phyloP scores from a whole-genome alignment of 1,140 invertebrate genomes.

The Sesamia nonagrioides region DNA sequence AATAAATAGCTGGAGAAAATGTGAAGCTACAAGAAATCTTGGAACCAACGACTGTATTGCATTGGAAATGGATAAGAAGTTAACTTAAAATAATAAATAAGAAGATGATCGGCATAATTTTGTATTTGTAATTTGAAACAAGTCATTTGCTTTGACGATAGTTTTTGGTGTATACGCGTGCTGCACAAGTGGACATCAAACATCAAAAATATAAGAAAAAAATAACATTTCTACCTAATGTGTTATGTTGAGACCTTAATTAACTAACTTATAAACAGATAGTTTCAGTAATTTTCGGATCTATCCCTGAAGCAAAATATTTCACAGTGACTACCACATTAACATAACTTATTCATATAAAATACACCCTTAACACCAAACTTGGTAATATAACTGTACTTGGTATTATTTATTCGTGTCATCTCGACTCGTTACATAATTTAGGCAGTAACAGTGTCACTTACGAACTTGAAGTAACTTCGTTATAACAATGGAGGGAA shows the following conservation, averaged over 20 bases:
- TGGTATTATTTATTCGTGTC: slow-evolving; percentile 26
- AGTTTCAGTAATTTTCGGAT: neutral
- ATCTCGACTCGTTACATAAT: slow-evolving; percentile 10
- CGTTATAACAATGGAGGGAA: slow-evolving; percentile 55
- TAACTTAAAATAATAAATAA: neutral
- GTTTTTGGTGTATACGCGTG: too few relatives aligned
- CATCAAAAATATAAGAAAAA: too few relatives aligned
- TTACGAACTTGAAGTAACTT: slow-evolving; percentile 56
- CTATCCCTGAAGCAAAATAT: neutral
- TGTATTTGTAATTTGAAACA: too few relatives aligned
- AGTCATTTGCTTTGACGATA: too few relatives aligned
- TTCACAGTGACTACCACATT: neutral
- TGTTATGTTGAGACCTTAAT: too few relatives aligned
- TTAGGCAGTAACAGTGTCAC: slow-evolving; percentile 42
- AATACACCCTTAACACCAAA: slow-evolving; percentile 3
- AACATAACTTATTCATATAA: slow-evolving; percentile 15
- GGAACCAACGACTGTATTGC: neutral
- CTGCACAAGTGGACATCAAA: too few relatives aligned
- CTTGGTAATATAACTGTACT: slow-evolving; percentile 13
- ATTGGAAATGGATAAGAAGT: neutral
- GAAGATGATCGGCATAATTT: too few relatives aligned
- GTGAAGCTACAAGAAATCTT: slow-evolving; percentile 1
- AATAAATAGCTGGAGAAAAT: slow-evolving; percentile 19
- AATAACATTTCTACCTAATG: too few relatives aligned
- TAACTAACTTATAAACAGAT: too few relatives aligned